Evolutionary conservation across 2,888 invertebrate genomes (phyloP).

Genomic region (Stenodema calcarata): DNA sequence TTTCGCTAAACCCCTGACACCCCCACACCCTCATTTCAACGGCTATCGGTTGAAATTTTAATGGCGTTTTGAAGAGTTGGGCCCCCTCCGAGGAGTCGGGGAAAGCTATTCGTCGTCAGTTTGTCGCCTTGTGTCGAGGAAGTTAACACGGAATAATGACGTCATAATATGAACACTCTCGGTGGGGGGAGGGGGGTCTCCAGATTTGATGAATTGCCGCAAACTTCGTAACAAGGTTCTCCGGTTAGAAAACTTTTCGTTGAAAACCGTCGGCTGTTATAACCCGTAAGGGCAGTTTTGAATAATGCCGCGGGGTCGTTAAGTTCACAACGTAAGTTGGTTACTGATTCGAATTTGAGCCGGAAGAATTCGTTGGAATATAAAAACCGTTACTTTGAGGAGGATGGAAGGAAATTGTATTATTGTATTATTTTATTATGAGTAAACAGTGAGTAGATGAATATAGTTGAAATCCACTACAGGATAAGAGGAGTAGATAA

Average conservation of each 20-base stretch:
- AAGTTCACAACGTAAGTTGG: neutral
- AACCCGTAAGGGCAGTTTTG: neutral
- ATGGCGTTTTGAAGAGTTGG: slow-evolving; percentile 39
- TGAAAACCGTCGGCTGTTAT: neutral
- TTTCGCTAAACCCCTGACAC: slow-evolving; percentile 3
- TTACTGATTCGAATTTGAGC: neutral
- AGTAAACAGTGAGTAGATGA: no score
- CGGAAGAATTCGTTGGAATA: no score
- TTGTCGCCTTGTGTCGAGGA: neutral
- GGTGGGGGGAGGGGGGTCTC: no score
- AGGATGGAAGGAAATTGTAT: no score
- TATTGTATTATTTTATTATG: no score
- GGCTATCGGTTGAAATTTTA: slow-evolving; percentile 41
- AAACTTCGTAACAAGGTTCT: slow-evolving; percentile 4
- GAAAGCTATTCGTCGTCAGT: neutral
- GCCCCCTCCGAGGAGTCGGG: neutral
- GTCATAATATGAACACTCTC: slow-evolving; percentile 13
- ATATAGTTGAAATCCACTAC: no score
- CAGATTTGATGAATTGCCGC: slow-evolving; percentile 12
- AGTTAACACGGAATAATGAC: slow-evolving; percentile 27
- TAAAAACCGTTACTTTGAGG: no score
- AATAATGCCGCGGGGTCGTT: neutral
- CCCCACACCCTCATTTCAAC: neutral
- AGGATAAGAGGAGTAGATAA: no score
- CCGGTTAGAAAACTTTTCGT: neutral